A percentile compares a stretch with the other conserved stretches of the same genome.
These are phyloP conservation scores for Himalopsyche tibetana DNA, from an alignment of 2,888 invertebrate genomes.

Conservation along the genomic window DNA sequence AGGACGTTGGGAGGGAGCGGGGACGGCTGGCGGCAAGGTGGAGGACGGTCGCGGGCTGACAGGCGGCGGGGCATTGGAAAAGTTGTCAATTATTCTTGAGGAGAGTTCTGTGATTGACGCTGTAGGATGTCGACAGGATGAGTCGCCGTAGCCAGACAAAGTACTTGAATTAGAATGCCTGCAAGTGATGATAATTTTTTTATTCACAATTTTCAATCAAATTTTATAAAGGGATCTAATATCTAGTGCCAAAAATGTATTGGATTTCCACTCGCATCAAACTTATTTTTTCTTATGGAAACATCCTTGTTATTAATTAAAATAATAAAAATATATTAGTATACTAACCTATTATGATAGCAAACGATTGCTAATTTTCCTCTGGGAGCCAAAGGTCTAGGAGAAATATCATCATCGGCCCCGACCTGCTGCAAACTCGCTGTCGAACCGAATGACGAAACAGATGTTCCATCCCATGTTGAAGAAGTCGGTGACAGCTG, in stretches of 20 bases:
- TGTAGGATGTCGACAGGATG: constrained; percentile 59
- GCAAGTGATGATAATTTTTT: constrained; percentile 27
- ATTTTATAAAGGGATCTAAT: too few species aligned
- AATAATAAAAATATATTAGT: background rate
- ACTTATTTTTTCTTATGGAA: too few species aligned
- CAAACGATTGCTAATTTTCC: background rate
- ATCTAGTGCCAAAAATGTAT: too few species aligned
- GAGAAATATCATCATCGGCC: constrained; percentile 68
- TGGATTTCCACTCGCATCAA: too few species aligned
- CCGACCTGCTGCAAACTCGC: constrained; percentile 67
- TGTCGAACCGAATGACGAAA: constrained; percentile 68
- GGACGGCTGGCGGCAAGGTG: constrained; percentile 45
- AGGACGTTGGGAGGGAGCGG: constrained; percentile 48
- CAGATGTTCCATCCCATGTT: constrained; percentile 71
- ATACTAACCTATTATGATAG: background rate
- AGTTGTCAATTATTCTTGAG: constrained; percentile 62
- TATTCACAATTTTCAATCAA: background rate
- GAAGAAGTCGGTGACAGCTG: constrained; percentile 73
- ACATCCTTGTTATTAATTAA: background rate
- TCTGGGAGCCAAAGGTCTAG: constrained; percentile 46
- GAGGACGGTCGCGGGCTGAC: constrained; percentile 58
- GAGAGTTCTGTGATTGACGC: constrained; percentile 64
- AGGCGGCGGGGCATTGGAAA: constrained; percentile 56
- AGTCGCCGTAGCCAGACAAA: constrained; percentile 40
- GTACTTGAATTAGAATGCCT: constrained; percentile 55